Base-by-base conservation (phyloP, 2,797 vertebrate genomes). In the Channa striata region DNA sequence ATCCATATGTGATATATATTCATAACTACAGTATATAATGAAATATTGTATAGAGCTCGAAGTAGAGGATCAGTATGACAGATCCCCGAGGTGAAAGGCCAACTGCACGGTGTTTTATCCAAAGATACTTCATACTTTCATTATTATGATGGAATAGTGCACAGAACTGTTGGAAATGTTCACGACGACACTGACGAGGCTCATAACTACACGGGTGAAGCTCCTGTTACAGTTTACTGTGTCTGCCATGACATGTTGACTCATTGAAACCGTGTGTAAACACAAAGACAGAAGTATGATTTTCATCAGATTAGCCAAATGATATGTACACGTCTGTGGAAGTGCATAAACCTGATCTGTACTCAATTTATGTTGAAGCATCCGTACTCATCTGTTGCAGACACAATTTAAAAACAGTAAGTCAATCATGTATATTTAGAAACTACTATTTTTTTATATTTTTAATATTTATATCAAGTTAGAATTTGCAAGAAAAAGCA, bases 1-100 rank as follows among this genome's bases (percentile, higher is more conserved):
- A 67, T 76, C 52, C 46, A 43, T 58, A 49, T 13, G 48, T 11
- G 6, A 58, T 43, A 59, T 67, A 43, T 58, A 59, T 65, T 80
- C 74, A 74, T 51, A 54, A 6, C 40, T 33, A 9, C 64, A 82
- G 74, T 46, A 39, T 51, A 46, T 42, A 1, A 50, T 52, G 60
- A 36, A 47, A 67, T 72, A 53, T 58, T 59, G 42, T 59, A 40
- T 43, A 51, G 42, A 51, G 36, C 40, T 63, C n/a, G 65, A 59
- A 20, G 1, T 17, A 13, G 43, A 0, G 46, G 42, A 66, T 67
- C 49, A 59, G 36, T n/a, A 53, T 0, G n/a, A 43, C 16, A 5
- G 42, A 20, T 62, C 17, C 50, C 21, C 37, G 1, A 19, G 34
- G 0, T 56, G 20, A 11, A n/a, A 25, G 25, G 9, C 10, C 23